A percentile compares a stretch with the other conserved stretches of the same genome.
Conservation (phyloP, 30 jellyfish, hydroid and myxozoan species). For the Pelagia noctiluca region DNA sequence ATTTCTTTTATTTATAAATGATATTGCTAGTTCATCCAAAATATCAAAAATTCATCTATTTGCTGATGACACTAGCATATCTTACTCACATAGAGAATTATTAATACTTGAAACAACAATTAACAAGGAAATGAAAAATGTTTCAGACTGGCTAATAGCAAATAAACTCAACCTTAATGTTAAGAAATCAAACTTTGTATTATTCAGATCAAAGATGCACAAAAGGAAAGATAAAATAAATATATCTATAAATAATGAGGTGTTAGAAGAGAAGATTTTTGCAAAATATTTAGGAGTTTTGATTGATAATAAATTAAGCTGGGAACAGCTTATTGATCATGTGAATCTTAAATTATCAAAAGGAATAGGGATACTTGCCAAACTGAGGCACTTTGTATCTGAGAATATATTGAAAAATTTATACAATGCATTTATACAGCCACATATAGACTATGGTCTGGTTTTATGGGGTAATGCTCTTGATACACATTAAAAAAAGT, state of each 20-base stretch:
- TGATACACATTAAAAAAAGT: too few species aligned
- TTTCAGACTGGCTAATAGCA: slow-evolving; percentile 10
- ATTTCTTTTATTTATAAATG: background rate
- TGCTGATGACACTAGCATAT: slow-evolving; percentile 11
- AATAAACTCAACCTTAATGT: background rate
- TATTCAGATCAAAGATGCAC: background rate
- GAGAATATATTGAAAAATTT: too few species aligned
- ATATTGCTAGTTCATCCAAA: background rate
- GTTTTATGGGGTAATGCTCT: too few species aligned
- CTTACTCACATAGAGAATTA: background rate
- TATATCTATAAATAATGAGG: background rate
- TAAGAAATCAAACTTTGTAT: background rate
- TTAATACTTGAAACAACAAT: background rate
- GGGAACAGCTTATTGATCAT: background rate
- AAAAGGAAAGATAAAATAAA: background rate
- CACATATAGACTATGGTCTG: background rate
- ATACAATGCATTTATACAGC: background rate
- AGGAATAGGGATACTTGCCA: too few species aligned
- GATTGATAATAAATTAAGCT: too few species aligned
- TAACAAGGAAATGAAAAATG: background rate
- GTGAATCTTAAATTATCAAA: background rate
- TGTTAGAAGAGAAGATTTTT: background rate
- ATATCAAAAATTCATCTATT: background rate
- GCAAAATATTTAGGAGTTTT: background rate
- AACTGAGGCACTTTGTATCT: background rate